Percentiles rank a stretch among this genome's conserved stretches.
These are phyloP conservation scores for Notodonta dromedarius DNA, from an alignment of 2,888 invertebrate genomes.

Conservation along the genomic window DNA sequence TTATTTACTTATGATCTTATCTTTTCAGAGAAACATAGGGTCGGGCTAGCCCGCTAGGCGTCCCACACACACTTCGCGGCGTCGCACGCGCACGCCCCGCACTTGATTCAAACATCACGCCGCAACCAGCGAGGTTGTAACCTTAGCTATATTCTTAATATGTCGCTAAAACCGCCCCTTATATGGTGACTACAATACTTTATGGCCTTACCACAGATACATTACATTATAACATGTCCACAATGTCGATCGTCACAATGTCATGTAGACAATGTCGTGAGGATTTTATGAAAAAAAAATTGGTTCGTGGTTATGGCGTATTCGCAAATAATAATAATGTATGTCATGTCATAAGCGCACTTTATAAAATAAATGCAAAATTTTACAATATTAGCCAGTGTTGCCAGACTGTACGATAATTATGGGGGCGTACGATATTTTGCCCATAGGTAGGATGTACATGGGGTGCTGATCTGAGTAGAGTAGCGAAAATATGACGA, in stretches of 20 bases:
- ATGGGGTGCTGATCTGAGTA: too few species aligned
- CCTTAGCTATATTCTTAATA: slow-evolving; percentile 29
- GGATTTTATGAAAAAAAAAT: background rate
- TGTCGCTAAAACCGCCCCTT: slow-evolving; percentile 12
- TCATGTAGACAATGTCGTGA: background rate
- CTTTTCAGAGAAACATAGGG: slow-evolving; percentile 53
- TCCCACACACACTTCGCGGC: slow-evolving; percentile 10
- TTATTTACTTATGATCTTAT: slow-evolving; percentile 10
- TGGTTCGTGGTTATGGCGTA: background rate
- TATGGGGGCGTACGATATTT: too few species aligned
- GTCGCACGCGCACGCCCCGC: slow-evolving; percentile 14
- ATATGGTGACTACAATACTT: background rate
- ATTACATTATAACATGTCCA: background rate
- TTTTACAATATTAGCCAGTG: background rate
- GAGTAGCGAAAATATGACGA: too few species aligned
- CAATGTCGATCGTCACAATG: too few species aligned
- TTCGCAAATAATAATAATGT: background rate
- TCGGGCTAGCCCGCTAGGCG: slow-evolving; percentile 16
- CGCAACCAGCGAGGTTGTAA: slow-evolving; percentile 31
- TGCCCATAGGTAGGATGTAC: too few species aligned
- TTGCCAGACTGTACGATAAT: too few species aligned
- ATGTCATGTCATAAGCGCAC: too few species aligned
- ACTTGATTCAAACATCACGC: slow-evolving; percentile 19
- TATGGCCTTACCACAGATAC: background rate
- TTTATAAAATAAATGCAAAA: background rate